Evolutionary conservation across 2,113 vertebrate genomes (phyloP).

Genomic region (Hippocampus mohnikei): DNA sequence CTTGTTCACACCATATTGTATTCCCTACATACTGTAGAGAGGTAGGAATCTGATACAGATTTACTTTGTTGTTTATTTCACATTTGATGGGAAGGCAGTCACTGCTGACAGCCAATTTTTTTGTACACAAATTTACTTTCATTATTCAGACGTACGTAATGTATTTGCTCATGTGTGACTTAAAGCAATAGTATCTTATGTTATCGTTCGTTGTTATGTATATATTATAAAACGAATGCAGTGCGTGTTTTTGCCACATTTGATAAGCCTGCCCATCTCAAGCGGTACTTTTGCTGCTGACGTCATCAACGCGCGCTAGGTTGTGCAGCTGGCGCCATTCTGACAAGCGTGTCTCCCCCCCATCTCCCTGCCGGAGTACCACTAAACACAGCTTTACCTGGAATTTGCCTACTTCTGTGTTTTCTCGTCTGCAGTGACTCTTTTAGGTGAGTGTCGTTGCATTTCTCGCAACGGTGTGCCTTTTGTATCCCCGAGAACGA

Average conservation of each 20-base stretch:
- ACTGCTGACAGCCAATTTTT: no score
- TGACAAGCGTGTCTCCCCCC: slow-evolving; percentile 60
- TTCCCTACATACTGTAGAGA: no score
- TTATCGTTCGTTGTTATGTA: no score
- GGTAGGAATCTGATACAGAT: no score
- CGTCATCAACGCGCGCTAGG: slow-evolving; percentile 61
- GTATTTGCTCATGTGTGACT: no score
- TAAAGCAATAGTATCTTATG: no score
- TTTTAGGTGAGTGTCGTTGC: slow-evolving; percentile 49
- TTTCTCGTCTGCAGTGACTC: slow-evolving; percentile 11
- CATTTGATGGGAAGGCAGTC: no score
- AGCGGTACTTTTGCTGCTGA: neutral
- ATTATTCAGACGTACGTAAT: no score
- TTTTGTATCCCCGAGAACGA: neutral
- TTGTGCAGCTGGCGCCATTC: slow-evolving; percentile 59
- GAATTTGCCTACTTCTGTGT: slow-evolving; percentile 16
- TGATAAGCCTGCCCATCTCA: no score
- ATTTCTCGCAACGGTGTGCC: neutral
- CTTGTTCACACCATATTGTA: no score
- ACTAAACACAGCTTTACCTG: slow-evolving; percentile 28
- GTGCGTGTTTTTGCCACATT: neutral
- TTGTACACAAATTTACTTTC: no score
- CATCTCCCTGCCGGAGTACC: slow-evolving; percentile 26
- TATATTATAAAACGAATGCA: neutral
- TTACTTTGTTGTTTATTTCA: no score